Evolutionary conservation across 2,888 invertebrate species (phyloP).

Genomic region (Yponomeuta plumbellus): DNA sequence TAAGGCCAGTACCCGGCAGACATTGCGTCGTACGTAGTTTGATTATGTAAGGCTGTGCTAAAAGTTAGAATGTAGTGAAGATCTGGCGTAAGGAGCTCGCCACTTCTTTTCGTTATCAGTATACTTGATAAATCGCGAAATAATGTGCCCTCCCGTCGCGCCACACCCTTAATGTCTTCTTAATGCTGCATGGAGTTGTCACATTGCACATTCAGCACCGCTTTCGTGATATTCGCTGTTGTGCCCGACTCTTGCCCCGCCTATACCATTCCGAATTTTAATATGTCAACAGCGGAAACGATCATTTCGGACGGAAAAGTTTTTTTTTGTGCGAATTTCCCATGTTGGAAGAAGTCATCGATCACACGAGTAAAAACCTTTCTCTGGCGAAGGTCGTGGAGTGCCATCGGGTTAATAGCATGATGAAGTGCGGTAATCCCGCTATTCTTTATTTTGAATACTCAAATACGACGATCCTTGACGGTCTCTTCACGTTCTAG

Average conservation of each 20-base stretch:
- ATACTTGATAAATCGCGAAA: conserved; percentile 62
- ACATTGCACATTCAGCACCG: conserved; percentile 61
- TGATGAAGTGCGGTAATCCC: conserved; percentile 7
- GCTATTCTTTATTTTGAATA: neutral
- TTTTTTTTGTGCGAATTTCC: neutral
- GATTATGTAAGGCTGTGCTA: conserved; percentile 1
- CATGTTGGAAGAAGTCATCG: neutral
- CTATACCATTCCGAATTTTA: neutral
- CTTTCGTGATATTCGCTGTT: conserved; percentile 39
- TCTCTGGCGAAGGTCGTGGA: neutral
- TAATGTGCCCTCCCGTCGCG: conserved; percentile 54
- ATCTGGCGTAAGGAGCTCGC: neutral
- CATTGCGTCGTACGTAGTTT: too few species aligned
- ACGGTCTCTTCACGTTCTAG: neutral
- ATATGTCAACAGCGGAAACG: neutral
- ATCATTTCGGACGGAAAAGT: neutral
- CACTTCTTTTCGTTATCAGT: conserved; percentile 36
- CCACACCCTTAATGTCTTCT: conserved; percentile 66
- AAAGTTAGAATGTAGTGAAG: conserved; percentile 8
- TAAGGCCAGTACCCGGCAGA: too few species aligned
- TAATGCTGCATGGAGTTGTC: conserved; percentile 71
- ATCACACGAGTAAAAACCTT: neutral
- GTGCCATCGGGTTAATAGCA: neutral
- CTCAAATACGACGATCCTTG: neutral
- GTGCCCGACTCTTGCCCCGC: conserved; percentile 10